Base-by-base conservation (phyloP, 2,113 vertebrate genomes). In the Vombatus ursinus region DNA sequence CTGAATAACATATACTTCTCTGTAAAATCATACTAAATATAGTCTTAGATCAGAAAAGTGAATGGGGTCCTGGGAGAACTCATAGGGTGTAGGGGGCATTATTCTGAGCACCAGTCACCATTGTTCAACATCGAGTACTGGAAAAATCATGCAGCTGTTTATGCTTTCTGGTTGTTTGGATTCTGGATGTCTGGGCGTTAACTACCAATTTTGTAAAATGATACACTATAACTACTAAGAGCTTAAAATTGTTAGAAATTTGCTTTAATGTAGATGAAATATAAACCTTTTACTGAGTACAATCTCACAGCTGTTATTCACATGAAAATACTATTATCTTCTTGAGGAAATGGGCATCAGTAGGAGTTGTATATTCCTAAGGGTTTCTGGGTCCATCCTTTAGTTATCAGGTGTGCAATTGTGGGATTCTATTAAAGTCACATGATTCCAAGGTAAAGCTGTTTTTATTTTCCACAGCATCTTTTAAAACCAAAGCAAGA, bases 201-300 rank as follows among this genome's bases (percentile, higher is more conserved):
- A 10, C 10, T 68, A 25, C 25, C 19, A 91, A 97, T 93, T 96
- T 93, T 90, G 92, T 93, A 95, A 97, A 96, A 94, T 94, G 94
- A 95, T 48, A 89, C 84, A 54, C 50, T 61, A n/a, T 54, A 95
- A 61, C 48, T 49, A 61, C 91, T 57, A 93, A 94, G 93, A 96
- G 84, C 61, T 91, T 1, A 37, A 95, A 93, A 94, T 51, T 48
- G 47, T 90, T 24, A 47, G 61, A 89, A 94, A 61, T 77, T 91
- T 92, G 68, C 84, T 44, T 89, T 93, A 90, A 91, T 53, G 91
- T 84, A 47, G 49, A 94, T 92, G 61, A 94, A 92, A 95, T 93
- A n/a, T 37, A 89, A 95, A 53, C n/a, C 37, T 91, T 95, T 89
- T 28, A 91, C 26, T 47, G 84, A 92, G 91, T n/a, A 54, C 44